These are phyloP conservation scores for Epicampocera succincta DNA, from an alignment of 2,888 invertebrate species.

Conservation along the genomic window DNA sequence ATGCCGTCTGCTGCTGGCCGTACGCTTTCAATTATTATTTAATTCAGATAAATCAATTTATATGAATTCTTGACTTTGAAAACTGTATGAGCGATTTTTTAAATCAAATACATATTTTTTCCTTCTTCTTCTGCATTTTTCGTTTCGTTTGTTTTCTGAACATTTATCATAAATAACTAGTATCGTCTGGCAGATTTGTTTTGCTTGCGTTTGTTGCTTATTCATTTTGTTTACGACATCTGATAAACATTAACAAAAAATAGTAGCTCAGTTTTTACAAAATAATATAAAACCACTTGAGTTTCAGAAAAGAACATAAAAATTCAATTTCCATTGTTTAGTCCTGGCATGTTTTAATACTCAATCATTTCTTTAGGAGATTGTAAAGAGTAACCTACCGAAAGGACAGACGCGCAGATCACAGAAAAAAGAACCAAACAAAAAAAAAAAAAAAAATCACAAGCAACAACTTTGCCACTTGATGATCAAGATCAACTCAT, in stretches of 20 bases:
- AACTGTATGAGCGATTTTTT: background rate
- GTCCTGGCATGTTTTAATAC: constrained; percentile 51
- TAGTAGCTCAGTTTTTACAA: constrained; percentile 34
- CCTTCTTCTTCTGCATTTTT: background rate
- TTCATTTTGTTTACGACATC: constrained; percentile 49
- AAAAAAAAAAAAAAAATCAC: constrained; percentile 49
- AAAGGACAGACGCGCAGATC: constrained; percentile 64
- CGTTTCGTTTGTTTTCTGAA: constrained; percentile 5
- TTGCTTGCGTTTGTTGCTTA: constrained; percentile 22
- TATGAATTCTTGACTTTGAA: background rate
- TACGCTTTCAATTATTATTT: background rate
- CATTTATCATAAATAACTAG: constrained; percentile 71
- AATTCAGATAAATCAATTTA: constrained; percentile 11
- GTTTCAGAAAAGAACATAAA: constrained; percentile 74
- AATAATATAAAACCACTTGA: constrained; percentile 39
- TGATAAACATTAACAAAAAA: constrained; percentile 57
- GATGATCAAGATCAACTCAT: constrained; percentile 66
- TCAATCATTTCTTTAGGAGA: constrained; percentile 10
- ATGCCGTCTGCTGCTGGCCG: background rate
- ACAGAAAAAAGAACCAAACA: no score
- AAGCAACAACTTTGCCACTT: constrained; percentile 64
- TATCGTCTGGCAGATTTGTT: constrained; percentile 69
- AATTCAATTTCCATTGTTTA: constrained; percentile 79
- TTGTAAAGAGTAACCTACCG: constrained; percentile 7
- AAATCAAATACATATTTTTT: background rate